These are phyloP conservation scores for Archocentrus centrarchus DNA, from an alignment of 2,113 vertebrate species.

Conservation along the genomic window DNA sequence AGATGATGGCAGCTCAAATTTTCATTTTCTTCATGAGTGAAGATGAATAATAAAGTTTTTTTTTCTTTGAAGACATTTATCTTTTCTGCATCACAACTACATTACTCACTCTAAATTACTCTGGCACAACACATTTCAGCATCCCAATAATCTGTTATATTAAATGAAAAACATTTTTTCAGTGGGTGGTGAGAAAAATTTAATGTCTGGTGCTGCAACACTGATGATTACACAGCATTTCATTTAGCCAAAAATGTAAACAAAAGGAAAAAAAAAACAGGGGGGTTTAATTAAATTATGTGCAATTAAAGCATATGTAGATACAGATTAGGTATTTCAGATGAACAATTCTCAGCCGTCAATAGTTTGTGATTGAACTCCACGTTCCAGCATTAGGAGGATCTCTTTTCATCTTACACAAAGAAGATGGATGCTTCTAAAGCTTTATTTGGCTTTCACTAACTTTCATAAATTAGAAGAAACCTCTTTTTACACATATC, in stretches of 20 bases:
- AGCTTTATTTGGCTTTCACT: neutral
- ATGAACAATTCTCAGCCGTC: neutral
- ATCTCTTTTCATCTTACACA: neutral
- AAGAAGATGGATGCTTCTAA: neutral
- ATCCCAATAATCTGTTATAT: no score
- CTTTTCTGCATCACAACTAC: no score
- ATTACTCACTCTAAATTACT: neutral
- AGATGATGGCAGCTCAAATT: no score
- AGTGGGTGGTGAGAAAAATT: slow-evolving; percentile 32
- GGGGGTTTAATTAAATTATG: neutral
- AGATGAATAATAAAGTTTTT: no score
- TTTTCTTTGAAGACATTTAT: no score
- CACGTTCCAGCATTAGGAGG: neutral
- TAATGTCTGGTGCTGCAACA: slow-evolving; percentile 36
- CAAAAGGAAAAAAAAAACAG: neutral
- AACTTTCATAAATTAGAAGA: neutral
- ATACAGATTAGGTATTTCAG: neutral
- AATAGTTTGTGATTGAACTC: neutral
- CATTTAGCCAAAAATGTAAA: neutral
- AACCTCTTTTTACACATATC: slow-evolving; percentile 19
- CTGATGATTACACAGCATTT: slow-evolving; percentile 19
- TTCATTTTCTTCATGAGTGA: no score
- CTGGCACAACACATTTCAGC: neutral
- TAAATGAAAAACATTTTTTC: neutral
- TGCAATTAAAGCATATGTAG: neutral